Conservation (phyloP, 2,888 invertebrate genomes). For the Fissipunctia ypsillon region DNA sequence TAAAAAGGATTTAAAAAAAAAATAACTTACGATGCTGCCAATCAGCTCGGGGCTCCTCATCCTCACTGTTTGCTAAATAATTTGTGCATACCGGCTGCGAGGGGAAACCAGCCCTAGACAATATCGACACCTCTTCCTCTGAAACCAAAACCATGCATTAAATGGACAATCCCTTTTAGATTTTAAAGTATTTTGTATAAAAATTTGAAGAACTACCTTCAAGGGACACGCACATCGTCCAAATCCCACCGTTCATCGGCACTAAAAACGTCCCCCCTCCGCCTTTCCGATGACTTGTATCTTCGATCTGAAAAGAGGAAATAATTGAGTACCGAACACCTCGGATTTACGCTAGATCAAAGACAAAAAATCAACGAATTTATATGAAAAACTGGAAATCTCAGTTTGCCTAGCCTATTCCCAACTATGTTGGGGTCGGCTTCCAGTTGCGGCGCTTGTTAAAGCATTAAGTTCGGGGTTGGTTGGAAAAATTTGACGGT, state of each 20-base stretch:
- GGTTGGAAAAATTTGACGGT: too few species aligned
- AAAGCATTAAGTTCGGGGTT: too few species aligned
- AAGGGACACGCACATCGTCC: slow-evolving; percentile 96
- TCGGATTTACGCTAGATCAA: slow-evolving; percentile 8
- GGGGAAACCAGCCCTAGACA: slow-evolving; percentile 92
- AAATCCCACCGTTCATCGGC: slow-evolving; percentile 97
- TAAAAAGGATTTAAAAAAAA: neutral
- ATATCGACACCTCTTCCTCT: slow-evolving; percentile 93
- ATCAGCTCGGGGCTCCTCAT: slow-evolving; percentile 94
- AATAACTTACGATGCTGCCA: slow-evolving; percentile 94
- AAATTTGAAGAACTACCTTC: slow-evolving; percentile 90
- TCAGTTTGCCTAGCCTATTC: neutral
- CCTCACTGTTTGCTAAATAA: slow-evolving; percentile 93
- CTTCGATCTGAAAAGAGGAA: slow-evolving; percentile 83
- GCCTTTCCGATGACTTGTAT: slow-evolving; percentile 82
- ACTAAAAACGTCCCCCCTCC: slow-evolving; percentile 93
- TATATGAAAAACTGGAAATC: neutral
- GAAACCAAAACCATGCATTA: slow-evolving; percentile 70
- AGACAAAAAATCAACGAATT: neutral
- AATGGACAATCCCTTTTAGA: neutral
- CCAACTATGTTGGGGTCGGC: neutral
- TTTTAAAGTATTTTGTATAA: neutral
- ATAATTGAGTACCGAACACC: slow-evolving; percentile 6
- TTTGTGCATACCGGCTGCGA: slow-evolving; percentile 94
- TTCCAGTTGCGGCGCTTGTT: too few species aligned